A percentile compares a stretch with the other conserved stretches of the same genome.
phyloP scores from a whole-genome alignment of 2,113 vertebrate species.

The Morone chrysops region DNA sequence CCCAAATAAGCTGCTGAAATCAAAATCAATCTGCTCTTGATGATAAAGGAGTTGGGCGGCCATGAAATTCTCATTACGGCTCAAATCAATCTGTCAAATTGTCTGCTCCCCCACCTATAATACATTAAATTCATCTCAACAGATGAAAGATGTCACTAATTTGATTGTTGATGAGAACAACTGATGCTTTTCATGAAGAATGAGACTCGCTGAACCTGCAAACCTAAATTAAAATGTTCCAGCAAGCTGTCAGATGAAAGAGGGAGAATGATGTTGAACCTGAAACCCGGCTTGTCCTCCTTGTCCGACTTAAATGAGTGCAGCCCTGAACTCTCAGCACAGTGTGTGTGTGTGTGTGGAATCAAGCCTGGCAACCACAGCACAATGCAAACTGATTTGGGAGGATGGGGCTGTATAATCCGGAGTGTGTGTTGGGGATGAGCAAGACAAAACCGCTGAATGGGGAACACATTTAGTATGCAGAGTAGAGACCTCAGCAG shows the following conservation, averaged over 20 bases:
- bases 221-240: slow-evolving; percentile 42
- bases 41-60: slow-evolving; percentile 40
- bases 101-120: not conserved
- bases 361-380: slow-evolving; percentile 16
- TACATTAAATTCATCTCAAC: slow-evolving; percentile 32
- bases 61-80: slow-evolving; percentile 48
- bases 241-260: slow-evolving; percentile 24
- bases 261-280: slow-evolving; percentile 32
- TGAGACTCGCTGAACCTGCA: slow-evolving; percentile 27
- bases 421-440: slow-evolving; percentile 53
- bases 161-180: not conserved
- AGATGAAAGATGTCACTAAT: slow-evolving; percentile 40
- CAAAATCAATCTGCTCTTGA: slow-evolving; percentile 50
- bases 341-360: not conserved
- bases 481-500: slow-evolving; percentile 41
- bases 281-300: slow-evolving; percentile 7
- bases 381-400: slow-evolving; percentile 49
- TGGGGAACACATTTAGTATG: slow-evolving; percentile 33
- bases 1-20: slow-evolving; percentile 45
- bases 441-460: slow-evolving; percentile 53
- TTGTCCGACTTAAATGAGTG: not conserved
- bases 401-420: slow-evolving; percentile 53
- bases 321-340: not conserved
- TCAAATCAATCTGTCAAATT: slow-evolving; percentile 63
- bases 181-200: slow-evolving; percentile 12